phyloP scores from a whole-genome alignment of 1,140 invertebrate species.

The Linepithema humile region DNA sequence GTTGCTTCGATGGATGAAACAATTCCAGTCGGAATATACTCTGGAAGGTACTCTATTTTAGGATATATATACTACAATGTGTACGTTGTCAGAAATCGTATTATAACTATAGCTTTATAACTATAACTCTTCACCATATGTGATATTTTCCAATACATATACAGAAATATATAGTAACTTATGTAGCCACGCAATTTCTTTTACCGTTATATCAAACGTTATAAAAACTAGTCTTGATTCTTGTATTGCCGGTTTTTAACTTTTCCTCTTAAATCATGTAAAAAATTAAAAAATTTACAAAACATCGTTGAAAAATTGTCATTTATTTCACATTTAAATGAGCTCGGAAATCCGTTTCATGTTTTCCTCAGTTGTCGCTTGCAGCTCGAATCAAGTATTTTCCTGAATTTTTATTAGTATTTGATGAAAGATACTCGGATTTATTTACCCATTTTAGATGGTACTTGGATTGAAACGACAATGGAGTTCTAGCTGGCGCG shows the following conservation, averaged over 20 bases:
- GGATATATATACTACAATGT: not conserved
- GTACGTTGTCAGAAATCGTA: not conserved
- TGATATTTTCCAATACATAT: not conserved
- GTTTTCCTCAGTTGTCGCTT: not conserved
- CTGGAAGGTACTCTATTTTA: not conserved
- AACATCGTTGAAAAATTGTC: not conserved
- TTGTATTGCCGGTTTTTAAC: not conserved
- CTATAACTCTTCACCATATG: not conserved
- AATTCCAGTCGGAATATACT: not conserved
- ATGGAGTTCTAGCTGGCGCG: not conserved
- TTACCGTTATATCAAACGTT: too few species aligned
- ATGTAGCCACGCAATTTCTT: too few species aligned
- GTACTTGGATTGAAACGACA: constrained; percentile 15
- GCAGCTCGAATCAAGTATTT: constrained; percentile 19
- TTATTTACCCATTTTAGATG: not conserved
- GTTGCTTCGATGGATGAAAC: not conserved
- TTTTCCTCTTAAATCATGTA: not conserved
- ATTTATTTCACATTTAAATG: constrained; percentile 22
- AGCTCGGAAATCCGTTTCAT: constrained; percentile 3
- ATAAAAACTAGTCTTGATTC: not conserved
- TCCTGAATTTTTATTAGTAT: not conserved
- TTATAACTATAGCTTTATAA: not conserved
- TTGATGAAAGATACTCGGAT: not conserved
- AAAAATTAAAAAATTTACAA: not conserved
- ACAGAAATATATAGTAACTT: too few species aligned